Conservation (phyloP, 2,797 vertebrate genomes). For the Thripadectes ignobilis region DNA sequence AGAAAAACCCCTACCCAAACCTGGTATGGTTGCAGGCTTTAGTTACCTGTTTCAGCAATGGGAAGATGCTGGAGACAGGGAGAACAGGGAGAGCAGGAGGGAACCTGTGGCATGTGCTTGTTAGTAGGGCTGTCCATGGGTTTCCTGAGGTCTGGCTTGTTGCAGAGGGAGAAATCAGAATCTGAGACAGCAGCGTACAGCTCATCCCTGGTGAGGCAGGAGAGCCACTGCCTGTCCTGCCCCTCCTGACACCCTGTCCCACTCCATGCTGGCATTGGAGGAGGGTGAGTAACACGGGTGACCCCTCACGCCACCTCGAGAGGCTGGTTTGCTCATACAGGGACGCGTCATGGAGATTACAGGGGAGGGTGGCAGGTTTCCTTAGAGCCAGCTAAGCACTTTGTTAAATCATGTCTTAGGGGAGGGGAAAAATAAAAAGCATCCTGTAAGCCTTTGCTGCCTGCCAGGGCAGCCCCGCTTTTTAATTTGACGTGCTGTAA, state of each 20-base stretch:
- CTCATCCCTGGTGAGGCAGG: neutral
- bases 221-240: neutral
- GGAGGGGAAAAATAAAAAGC: conserved; percentile 18
- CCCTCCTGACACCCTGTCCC: rapidly evolving
- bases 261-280: rapidly evolving
- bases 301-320: neutral
- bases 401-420: conserved; percentile 19
- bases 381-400: neutral
- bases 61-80: neutral
- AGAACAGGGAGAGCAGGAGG: neutral
- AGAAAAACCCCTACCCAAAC: neutral
- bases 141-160: neutral
- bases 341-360: neutral
- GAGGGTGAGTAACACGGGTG: neutral
- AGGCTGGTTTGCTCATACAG: neutral
- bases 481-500: neutral
- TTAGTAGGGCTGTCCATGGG: rapidly evolving
- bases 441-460: neutral
- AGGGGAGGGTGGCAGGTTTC: neutral
- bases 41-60: neutral
- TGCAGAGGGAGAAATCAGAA: neutral
- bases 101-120: rapidly evolving
- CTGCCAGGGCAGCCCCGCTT: neutral
- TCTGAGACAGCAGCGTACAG: neutral
- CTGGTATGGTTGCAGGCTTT: neutral